phyloP scores from a whole-genome alignment of 2,113 vertebrate genomes.

The Python bivittatus region DNA sequence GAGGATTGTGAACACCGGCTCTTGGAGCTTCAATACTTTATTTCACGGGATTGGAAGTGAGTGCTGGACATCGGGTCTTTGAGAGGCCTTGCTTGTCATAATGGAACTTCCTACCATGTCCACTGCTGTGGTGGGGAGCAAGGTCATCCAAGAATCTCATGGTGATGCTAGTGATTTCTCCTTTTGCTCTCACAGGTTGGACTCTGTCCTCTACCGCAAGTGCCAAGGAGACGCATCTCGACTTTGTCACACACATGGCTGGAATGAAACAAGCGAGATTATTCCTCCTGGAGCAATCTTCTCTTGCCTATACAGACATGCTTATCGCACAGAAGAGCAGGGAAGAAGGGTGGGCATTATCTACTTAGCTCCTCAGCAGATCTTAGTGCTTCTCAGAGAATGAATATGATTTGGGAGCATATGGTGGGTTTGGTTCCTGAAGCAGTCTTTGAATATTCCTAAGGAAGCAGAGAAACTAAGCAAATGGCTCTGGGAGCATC shows the following conservation, averaged over 20 bases:
- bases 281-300: constrained; percentile 94
- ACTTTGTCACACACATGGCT: constrained; percentile 91
- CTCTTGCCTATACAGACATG: constrained; percentile 94
- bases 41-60: constrained; percentile 98
- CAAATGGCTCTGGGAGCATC: background rate
- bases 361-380: accelerated
- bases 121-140: background rate
- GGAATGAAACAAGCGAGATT: constrained; percentile 94
- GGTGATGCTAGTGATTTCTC: background rate
- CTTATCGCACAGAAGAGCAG: constrained; percentile 93
- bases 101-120: background rate
- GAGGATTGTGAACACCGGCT: constrained; percentile 92
- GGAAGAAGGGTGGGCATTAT: constrained; percentile 81
- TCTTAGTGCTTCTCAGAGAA: background rate
- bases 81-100: background rate
- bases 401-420: accelerated
- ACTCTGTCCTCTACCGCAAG: constrained; percentile 91
- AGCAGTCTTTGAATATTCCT: background rate
- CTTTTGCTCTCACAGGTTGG: constrained; percentile 76
- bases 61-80: constrained; percentile 37
- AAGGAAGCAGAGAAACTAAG: background rate
- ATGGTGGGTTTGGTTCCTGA: background rate
- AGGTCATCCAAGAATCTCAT: background rate
- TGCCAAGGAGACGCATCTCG: constrained; percentile 94
- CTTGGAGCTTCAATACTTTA: constrained; percentile 96